phyloP scores from a whole-genome alignment of 2,888 invertebrate genomes.

The Scelioninae gen. 1 region DNA sequence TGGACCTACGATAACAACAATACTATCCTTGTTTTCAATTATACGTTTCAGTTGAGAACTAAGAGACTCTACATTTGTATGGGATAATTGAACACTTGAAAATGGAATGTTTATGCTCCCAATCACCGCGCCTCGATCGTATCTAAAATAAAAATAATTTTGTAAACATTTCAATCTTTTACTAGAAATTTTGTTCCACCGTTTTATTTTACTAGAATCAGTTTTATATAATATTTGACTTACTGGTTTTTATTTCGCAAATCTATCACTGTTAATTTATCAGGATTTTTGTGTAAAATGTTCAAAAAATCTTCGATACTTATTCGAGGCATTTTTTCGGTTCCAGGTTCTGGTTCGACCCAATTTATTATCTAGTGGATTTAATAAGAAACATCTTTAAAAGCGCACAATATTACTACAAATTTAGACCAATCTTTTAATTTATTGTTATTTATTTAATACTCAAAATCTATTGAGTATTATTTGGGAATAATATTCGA shows the following conservation, averaged over 20 bases:
- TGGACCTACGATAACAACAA: conserved; percentile 91
- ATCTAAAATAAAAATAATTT: conserved; percentile 88
- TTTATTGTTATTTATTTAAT: no score
- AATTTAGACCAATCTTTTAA: no score
- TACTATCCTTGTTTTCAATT: conserved; percentile 87
- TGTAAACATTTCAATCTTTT: no score
- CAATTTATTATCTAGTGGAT: conserved; percentile 76
- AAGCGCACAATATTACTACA: no score
- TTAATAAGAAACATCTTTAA: no score
- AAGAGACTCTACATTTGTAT: conserved; percentile 89
- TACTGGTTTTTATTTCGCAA: conserved; percentile 88
- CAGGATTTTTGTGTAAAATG: conserved; percentile 87
- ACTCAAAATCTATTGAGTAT: no score
- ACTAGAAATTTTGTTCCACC: no score
- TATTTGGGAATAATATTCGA: no score
- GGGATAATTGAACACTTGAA: conserved; percentile 90
- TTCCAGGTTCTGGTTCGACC: conserved; percentile 80
- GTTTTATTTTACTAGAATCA: no score
- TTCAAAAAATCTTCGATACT: conserved; percentile 93
- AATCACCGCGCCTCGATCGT: conserved; percentile 90
- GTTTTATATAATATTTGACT: no score
- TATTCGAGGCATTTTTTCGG: conserved; percentile 88
- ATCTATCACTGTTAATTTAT: conserved; percentile 88
- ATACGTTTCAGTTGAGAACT: conserved; percentile 87
- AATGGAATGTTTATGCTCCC: conserved; percentile 95